Conservation (phyloP, 2,113 vertebrate genomes). For the Tachycineta bicolor region DNA sequence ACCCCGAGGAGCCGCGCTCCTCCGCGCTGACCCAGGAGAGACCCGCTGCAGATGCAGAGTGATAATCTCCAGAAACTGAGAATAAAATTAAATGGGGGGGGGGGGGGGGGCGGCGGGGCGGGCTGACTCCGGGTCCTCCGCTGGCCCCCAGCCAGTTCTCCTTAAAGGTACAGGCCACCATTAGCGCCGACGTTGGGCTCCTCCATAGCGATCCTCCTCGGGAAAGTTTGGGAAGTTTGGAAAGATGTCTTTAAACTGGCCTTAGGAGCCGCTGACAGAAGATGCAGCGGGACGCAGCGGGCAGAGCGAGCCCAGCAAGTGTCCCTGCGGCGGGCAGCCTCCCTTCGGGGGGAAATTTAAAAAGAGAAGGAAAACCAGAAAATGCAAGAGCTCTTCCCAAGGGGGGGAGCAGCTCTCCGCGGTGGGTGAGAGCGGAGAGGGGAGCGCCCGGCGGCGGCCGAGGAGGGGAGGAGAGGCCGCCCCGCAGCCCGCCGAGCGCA, state of each 20-base stretch:
- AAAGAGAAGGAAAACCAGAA: background rate
- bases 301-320: background rate
- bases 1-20: constrained; percentile 7
- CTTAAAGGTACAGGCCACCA: constrained; percentile 76
- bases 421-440: background rate
- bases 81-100: constrained; percentile 8
- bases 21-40: background rate
- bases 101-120: background rate
- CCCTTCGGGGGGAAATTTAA: background rate
- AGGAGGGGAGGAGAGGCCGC: background rate
- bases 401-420: background rate
- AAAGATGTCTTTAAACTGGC: constrained; percentile 44
- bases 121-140: constrained; percentile 29
- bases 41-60: constrained; percentile 58
- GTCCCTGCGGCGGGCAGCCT: background rate
- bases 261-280: background rate
- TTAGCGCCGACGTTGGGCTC: constrained; percentile 5
- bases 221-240: constrained; percentile 34
- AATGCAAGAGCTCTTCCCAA: background rate
- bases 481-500: background rate
- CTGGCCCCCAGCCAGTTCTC: constrained; percentile 71
- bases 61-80: constrained; percentile 63
- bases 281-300: background rate
- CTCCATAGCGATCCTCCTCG: constrained; percentile 4
- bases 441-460: background rate